These are phyloP conservation scores for Oryzias javanicus DNA, from an alignment of 2,113 vertebrate genomes.

Conservation along the genomic window DNA sequence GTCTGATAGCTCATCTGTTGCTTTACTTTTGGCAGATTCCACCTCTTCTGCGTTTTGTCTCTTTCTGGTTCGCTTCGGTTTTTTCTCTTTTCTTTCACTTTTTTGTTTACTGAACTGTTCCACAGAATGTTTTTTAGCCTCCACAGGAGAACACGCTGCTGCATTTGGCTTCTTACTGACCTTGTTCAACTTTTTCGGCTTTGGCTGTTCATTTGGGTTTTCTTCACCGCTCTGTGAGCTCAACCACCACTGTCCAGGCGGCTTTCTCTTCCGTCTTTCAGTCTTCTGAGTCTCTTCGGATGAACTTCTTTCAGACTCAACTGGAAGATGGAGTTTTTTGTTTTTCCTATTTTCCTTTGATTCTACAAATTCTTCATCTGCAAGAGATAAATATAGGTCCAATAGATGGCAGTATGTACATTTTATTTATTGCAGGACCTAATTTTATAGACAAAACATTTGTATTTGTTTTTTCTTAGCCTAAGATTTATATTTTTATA, in stretches of 20 bases:
- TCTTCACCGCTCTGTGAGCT: constrained; percentile 7
- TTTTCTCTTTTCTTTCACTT: constrained; percentile 7
- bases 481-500: neutral
- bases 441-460: too few relatives aligned
- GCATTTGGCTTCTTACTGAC: neutral
- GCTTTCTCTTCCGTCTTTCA: constrained; percentile 56
- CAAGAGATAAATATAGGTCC: neutral
- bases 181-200: constrained; percentile 27
- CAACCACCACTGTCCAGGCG: constrained; percentile 65
- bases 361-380: neutral
- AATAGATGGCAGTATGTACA: too few relatives aligned
- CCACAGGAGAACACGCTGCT: neutral
- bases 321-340: neutral
- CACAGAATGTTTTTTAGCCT: neutral
- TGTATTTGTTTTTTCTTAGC: neutral
- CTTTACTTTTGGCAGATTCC: neutral
- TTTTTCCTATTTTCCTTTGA: neutral
- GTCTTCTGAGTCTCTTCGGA: constrained; percentile 7
- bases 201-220: neutral
- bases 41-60: neutral
- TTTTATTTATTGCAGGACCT: neutral
- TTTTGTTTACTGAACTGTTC: neutral
- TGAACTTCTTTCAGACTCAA: constrained; percentile 2
- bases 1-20: constrained; percentile 6
- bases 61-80: constrained; percentile 1